Percentiles rank a stretch among this genome's conserved stretches.
Conservation (phyloP, 2,797 vertebrate genomes). For the Silurus aristotelis region DNA sequence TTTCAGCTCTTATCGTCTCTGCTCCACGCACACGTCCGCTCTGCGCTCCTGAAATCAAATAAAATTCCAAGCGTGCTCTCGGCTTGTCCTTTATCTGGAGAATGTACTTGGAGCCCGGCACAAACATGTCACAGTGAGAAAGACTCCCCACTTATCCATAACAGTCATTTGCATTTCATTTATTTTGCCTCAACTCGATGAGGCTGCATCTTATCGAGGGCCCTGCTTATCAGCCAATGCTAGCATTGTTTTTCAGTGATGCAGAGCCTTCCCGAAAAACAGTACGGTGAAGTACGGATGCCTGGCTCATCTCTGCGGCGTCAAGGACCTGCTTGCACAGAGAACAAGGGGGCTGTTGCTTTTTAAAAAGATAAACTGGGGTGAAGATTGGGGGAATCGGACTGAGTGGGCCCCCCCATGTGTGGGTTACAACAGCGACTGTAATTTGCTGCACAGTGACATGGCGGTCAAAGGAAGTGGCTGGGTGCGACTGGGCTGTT, state of each 20-base stretch:
- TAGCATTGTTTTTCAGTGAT: constrained; percentile 75
- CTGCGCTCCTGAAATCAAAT: constrained; percentile 74
- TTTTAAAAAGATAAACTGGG: constrained; percentile 61
- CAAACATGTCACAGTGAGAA: constrained; percentile 80
- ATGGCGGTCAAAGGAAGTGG: constrained; percentile 65
- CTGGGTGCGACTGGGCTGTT: constrained; percentile 60
- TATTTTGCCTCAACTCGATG: constrained; percentile 60
- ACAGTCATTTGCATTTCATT: constrained; percentile 72
- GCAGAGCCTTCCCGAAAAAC: constrained; percentile 77
- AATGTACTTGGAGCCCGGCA: constrained; percentile 78
- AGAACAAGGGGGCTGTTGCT: constrained; percentile 42
- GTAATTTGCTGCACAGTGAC: constrained; percentile 52
- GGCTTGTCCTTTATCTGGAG: constrained; percentile 80
- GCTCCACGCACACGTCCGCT: constrained; percentile 66
- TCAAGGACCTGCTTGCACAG: constrained; percentile 47
- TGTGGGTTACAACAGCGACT: constrained; percentile 60
- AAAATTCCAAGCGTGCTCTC: constrained; percentile 77
- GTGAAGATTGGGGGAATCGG: constrained; percentile 54
- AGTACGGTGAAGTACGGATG: constrained; percentile 64
- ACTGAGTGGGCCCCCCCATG: constrained; percentile 51
- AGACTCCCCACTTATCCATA: constrained; percentile 58
- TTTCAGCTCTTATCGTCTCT: constrained; percentile 68
- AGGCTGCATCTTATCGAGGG: constrained; percentile 67
- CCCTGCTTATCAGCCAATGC: constrained; percentile 72
- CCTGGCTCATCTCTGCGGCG: constrained; percentile 59